phyloP scores from a whole-genome alignment of 2,797 vertebrate genomes.

The Artibeus jamaicensis region DNA sequence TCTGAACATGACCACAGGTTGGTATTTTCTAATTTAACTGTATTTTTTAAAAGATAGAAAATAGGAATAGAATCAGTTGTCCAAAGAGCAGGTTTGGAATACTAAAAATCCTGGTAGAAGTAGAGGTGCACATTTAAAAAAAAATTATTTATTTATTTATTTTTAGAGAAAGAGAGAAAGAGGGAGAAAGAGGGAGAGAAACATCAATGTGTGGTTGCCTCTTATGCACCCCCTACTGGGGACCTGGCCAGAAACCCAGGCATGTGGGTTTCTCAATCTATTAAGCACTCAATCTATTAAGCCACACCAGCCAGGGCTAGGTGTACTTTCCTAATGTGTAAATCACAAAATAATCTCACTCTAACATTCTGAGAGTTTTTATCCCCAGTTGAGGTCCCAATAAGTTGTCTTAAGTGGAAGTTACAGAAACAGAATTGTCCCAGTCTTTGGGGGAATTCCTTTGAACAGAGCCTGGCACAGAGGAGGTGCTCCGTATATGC shows the following conservation, averaged over 20 bases:
- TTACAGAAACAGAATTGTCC: not conserved
- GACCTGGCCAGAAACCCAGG: too few relatives aligned
- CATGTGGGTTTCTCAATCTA: too few relatives aligned
- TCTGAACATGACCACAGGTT: not conserved
- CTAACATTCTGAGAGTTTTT: not conserved
- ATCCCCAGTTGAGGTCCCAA: not conserved
- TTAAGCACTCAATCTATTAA: too few relatives aligned
- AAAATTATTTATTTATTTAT: too few relatives aligned
- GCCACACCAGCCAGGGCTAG: too few relatives aligned
- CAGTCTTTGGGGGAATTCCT: not conserved
- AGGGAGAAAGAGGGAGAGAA: too few relatives aligned
- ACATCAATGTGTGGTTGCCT: too few relatives aligned
- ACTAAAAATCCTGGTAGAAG: not conserved
- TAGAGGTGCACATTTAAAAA: not conserved
- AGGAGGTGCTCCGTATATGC: not conserved
- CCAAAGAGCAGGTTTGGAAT: not conserved
- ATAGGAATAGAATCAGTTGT: not conserved
- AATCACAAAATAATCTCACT: not conserved
- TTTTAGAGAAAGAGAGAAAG: too few relatives aligned
- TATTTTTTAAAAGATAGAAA: not conserved
- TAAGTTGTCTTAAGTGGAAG: not conserved
- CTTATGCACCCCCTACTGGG: too few relatives aligned
- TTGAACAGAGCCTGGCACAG: not conserved
- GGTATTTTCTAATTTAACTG: constrained; percentile 22
- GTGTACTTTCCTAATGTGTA: not conserved